Evolutionary conservation across 2,113 vertebrate genomes (phyloP), one percentile per base, ranked within the genome.

Genomic region (Passer domesticus): DNA sequence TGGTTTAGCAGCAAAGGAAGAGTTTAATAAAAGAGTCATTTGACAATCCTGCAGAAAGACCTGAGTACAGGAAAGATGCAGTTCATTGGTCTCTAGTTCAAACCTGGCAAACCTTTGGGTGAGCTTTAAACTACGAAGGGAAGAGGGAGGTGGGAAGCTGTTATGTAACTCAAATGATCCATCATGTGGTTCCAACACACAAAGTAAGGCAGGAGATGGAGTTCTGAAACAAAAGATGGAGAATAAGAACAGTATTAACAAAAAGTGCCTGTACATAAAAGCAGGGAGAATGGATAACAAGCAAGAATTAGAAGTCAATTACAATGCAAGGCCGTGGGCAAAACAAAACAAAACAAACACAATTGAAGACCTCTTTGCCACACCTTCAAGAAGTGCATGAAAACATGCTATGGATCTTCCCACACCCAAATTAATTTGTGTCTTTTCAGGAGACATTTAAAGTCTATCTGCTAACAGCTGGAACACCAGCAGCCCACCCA

Each of bases 161-260:
- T 75, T 94, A 92, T 87, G 69, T 56, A 88, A 96, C 85, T 69
- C 96, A 96, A 96, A 94, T 93, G 94, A 95, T 95, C 95, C 96
- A 92, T 87, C 95, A 92, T 93, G 92, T 80, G 44, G 11, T 75
- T 91, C 96, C 95, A 0, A 96, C 85, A 92, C 80, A 97, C 39
- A 97, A 94, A 94, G 92, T 94, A 94, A 96, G 92, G 95, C 92
- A 93, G 94, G 83, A 94, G 92, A 94, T 93, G 91, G 83, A 92
- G 68, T 62, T 97, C 95, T 95, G 95, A 95, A 97, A 97, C 87
- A 97, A 96, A 97, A 97, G 90, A 96, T 92, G 90, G 90, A 97
- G 90, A 96, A 96, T 92, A 95, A 97, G 94, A 95, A 91, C 50
- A 97, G 90, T 63, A 91, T 96, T 96, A 97, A 95, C 90, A 91